phyloP scores from a whole-genome alignment of 2,797 vertebrate genomes.

The Enteromius mattozi region DNA sequence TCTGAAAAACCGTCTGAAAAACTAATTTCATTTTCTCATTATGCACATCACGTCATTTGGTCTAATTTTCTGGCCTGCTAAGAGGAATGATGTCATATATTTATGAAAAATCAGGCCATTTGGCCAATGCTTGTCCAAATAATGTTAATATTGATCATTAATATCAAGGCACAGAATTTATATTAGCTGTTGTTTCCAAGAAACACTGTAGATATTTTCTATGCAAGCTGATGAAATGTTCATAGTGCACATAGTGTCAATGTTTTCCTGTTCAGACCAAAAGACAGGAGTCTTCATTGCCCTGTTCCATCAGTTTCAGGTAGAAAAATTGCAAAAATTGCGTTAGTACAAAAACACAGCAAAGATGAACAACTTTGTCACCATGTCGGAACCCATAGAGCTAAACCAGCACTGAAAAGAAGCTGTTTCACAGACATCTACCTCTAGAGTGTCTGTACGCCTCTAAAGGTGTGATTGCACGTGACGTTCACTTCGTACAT shows the following conservation, averaged over 20 bases:
- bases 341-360: constrained; percentile 31
- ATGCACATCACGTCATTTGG: not conserved
- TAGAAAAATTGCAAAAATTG: constrained; percentile 52
- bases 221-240: constrained; percentile 5
- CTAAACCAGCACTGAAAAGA: constrained; percentile 19
- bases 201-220: constrained; percentile 27
- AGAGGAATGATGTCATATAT: not conserved
- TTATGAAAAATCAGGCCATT: not conserved
- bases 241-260: not conserved
- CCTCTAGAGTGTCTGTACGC: constrained; percentile 53
- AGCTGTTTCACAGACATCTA: constrained; percentile 51
- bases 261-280: not conserved
- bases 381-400: constrained; percentile 56
- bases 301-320: constrained; percentile 52
- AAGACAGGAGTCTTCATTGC: constrained; percentile 27
- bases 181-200: constrained; percentile 5
- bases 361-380: constrained; percentile 51
- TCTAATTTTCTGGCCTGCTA: not conserved
- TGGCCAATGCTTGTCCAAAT: not conserved
- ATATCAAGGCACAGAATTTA: not conserved
- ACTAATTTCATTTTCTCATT: not conserved
- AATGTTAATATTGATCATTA: not conserved
- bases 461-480: constrained; percentile 70
- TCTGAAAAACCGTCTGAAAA: too few relatives aligned
- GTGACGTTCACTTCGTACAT: constrained; percentile 69